phyloP scores from a whole-genome alignment of 2,888 invertebrate genomes.

The Dichetophora obliterata region DNA sequence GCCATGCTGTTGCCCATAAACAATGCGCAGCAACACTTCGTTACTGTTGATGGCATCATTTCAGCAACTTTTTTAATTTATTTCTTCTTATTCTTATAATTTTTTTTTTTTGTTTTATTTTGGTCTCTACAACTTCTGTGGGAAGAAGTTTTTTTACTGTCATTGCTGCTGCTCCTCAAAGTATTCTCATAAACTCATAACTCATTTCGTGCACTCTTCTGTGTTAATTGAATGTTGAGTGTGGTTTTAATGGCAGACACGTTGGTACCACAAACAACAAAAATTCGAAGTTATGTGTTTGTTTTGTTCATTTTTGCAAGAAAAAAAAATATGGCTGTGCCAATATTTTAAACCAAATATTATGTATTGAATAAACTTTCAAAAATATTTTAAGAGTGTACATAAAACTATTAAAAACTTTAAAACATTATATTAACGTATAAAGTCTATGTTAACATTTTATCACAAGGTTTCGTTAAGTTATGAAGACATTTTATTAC shows the following conservation, averaged over 20 bases:
- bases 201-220: neutral
- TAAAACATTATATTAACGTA: too few species aligned
- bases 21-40: neutral
- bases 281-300: too few species aligned
- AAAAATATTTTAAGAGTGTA: too few species aligned
- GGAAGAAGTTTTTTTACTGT: neutral
- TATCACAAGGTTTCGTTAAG: too few species aligned
- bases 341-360: too few species aligned
- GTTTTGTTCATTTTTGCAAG: too few species aligned
- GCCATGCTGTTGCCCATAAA: neutral
- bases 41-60: constrained; percentile 62
- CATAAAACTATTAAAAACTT: too few species aligned
- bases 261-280: neutral
- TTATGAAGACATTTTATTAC: too few species aligned
- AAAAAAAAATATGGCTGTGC: too few species aligned
- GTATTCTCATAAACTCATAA: constrained; percentile 6
- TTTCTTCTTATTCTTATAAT: neutral
- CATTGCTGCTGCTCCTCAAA: constrained; percentile 4
- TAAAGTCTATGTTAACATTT: too few species aligned
- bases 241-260: constrained; percentile 18
- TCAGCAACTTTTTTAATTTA: constrained; percentile 55
- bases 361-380: too few species aligned
- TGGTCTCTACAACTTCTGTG: constrained; percentile 7
- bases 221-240: constrained; percentile 22
- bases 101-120: neutral